Conservation (phyloP, 2,113 vertebrate genomes). For the Blennius ocellaris region DNA sequence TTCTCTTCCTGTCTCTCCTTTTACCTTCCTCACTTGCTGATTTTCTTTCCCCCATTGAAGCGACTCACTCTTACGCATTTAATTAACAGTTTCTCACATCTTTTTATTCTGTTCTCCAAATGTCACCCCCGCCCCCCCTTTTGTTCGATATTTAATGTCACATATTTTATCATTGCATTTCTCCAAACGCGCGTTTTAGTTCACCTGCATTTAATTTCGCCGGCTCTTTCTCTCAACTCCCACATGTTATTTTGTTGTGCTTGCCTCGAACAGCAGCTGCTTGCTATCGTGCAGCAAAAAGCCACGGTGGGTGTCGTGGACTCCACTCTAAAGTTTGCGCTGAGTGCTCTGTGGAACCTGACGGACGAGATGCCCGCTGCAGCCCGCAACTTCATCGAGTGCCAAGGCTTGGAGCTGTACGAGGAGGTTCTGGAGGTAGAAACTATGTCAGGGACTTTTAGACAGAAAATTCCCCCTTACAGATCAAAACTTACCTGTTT, state of each 20-base stretch:
- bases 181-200: no score
- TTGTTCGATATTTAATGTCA: background rate
- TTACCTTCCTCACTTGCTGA: conserved; percentile 3
- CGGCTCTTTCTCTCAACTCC: background rate
- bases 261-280: conserved; percentile 86
- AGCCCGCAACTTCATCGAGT: conserved; percentile 91
- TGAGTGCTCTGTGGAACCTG: conserved; percentile 96
- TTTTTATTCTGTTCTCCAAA: conserved; percentile 8
- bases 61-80: conserved; percentile 11
- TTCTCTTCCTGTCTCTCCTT: conserved; percentile 22
- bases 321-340: conserved; percentile 91
- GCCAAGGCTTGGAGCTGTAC: conserved; percentile 94
- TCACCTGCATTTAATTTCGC: no score
- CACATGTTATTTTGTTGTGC: background rate
- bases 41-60: conserved; percentile 51
- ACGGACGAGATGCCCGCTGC: conserved; percentile 93
- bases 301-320: conserved; percentile 91
- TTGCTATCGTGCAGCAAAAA: conserved; percentile 94
- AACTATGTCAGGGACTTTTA: background rate
- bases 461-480: background rate
- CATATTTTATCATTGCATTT: background rate
- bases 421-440: conserved; percentile 93
- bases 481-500: background rate
- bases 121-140: no score
- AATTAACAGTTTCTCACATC: conserved; percentile 18